These are phyloP conservation scores for Vipera ursinii DNA, from an alignment of 2,797 vertebrate genomes.

Conservation along the genomic window DNA sequence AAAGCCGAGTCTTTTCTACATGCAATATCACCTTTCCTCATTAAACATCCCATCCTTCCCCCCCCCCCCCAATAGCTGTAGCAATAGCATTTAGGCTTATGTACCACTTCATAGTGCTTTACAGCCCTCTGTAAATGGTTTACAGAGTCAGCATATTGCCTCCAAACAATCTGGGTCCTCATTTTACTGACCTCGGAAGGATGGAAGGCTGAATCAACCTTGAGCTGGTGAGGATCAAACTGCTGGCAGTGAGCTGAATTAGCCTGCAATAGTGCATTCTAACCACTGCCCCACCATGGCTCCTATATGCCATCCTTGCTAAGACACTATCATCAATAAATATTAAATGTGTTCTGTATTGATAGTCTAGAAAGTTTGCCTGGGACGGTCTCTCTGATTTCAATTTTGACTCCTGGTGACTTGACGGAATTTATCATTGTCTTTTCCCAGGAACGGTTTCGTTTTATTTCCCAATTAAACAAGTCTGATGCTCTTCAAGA, in stretches of 20 bases:
- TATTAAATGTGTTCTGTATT: background rate
- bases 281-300: background rate
- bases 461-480: background rate
- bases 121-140: too few relatives aligned
- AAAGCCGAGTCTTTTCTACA: background rate
- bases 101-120: too few relatives aligned
- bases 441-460: background rate
- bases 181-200: too few relatives aligned
- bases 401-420: background rate
- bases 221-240: too few relatives aligned
- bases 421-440: background rate
- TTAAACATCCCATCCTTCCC: background rate
- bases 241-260: background rate
- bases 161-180: too few relatives aligned
- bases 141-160: too few relatives aligned
- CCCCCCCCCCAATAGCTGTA: too few relatives aligned
- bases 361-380: background rate
- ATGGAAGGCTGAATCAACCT: too few relatives aligned
- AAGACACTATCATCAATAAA: background rate
- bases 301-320: background rate
- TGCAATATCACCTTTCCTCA: background rate
- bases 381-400: background rate
- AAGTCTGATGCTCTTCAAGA: background rate
- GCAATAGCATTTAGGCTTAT: background rate
- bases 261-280: background rate